phyloP scores from a whole-genome alignment of 2,888 invertebrate species.

The Linhomoeus sp. region DNA sequence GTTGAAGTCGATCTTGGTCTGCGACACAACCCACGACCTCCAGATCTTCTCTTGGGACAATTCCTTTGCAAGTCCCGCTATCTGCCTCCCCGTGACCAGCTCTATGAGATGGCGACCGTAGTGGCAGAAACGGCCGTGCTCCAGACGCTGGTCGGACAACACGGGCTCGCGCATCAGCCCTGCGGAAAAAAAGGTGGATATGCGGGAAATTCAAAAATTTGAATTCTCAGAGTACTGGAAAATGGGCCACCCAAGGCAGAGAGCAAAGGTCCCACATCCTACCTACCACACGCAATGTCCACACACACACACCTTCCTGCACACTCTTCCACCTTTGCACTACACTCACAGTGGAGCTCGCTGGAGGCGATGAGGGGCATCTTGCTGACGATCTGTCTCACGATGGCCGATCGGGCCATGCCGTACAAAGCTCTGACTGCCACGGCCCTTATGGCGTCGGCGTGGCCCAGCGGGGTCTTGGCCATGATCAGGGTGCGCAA shows the following conservation, averaged over 20 bases:
- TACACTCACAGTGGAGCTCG: slow-evolving; percentile 56
- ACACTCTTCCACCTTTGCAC: too few species aligned
- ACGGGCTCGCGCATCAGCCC: slow-evolving; percentile 87
- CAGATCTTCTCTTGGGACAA: slow-evolving; percentile 13
- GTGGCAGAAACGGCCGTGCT: slow-evolving; percentile 85
- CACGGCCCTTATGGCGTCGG: slow-evolving; percentile 74
- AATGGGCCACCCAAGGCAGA: neutral
- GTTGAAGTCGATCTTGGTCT: slow-evolving; percentile 83
- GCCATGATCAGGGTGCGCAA: slow-evolving; percentile 66
- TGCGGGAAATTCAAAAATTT: too few species aligned
- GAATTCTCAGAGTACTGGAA: too few species aligned
- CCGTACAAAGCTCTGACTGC: slow-evolving; percentile 77
- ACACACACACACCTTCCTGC: too few species aligned
- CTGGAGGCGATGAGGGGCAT: slow-evolving; percentile 78
- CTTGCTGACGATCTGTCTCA: slow-evolving; percentile 81
- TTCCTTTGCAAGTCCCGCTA: neutral
- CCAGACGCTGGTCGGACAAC: slow-evolving; percentile 78
- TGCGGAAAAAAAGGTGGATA: slow-evolving; percentile 30
- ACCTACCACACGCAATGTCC: too few species aligned
- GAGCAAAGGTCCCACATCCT: neutral
- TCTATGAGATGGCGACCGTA: slow-evolving; percentile 74
- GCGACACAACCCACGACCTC: slow-evolving; percentile 66
- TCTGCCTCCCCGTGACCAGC: slow-evolving; percentile 14
- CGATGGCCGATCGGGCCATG: slow-evolving; percentile 67
- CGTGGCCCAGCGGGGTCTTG: slow-evolving; percentile 86